These are phyloP conservation scores for Psittacus erithacus DNA, from an alignment of 2,113 vertebrate genomes.

Conservation along the genomic window DNA sequence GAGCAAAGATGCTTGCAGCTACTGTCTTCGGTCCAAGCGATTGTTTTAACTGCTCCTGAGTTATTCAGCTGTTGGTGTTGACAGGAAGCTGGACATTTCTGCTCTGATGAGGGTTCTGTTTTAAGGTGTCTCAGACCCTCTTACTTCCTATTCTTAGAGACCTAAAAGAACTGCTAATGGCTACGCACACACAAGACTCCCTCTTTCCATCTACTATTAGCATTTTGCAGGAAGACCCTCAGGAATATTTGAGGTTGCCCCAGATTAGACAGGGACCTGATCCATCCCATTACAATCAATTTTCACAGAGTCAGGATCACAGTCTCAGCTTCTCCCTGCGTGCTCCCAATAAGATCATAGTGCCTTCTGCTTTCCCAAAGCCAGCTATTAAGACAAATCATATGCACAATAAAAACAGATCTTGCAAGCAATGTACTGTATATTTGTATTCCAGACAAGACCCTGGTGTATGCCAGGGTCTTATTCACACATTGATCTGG, in stretches of 20 bases:
- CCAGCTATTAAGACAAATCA: background rate
- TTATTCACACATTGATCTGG: background rate
- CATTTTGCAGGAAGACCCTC: background rate
- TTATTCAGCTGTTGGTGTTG: background rate
- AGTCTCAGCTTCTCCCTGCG: background rate
- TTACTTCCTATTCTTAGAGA: background rate
- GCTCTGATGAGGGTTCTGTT: background rate
- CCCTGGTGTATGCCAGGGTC: background rate
- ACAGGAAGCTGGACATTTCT: background rate
- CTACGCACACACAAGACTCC: background rate
- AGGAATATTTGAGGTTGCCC: background rate
- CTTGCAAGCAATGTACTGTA: background rate
- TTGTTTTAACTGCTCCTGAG: background rate
- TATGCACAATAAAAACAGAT: background rate
- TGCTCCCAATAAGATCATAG: background rate
- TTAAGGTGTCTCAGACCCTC: background rate
- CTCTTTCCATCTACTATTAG: background rate
- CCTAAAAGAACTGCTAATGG: background rate
- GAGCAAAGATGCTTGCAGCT: background rate
- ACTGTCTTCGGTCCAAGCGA: slow-evolving; percentile 12
- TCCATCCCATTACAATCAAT: background rate
- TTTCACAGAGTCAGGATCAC: background rate
- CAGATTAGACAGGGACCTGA: background rate
- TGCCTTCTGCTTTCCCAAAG: background rate
- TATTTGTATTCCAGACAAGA: background rate